Percentiles rank a stretch among this genome's conserved stretches.
phyloP scores from a whole-genome alignment of 2,113 vertebrate species.

The Oreochromis niloticus region DNA sequence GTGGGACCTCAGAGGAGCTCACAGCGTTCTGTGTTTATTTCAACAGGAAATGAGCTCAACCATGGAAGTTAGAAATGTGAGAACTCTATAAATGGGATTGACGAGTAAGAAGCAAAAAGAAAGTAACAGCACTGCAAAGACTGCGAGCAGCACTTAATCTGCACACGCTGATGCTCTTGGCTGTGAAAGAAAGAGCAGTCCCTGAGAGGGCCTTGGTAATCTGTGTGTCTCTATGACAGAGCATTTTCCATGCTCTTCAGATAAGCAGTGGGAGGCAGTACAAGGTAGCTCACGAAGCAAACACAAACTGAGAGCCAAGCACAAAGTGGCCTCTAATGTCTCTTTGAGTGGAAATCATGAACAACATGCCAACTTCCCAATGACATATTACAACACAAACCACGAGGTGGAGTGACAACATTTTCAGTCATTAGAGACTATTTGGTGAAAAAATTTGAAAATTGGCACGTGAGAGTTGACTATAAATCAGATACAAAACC shows the following conservation, averaged over 20 bases:
- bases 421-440: neutral
- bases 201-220: slow-evolving; percentile 30
- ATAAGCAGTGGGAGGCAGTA: slow-evolving; percentile 27
- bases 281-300: neutral
- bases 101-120: neutral
- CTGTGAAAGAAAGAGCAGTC: neutral
- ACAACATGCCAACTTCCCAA: neutral
- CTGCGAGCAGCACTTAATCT: neutral
- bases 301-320: neutral
- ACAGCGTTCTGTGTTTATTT: slow-evolving; percentile 4
- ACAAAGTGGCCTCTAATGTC: neutral
- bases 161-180: neutral
- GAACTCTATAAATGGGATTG: neutral
- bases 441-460: neutral
- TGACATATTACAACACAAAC: neutral
- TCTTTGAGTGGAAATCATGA: slow-evolving; percentile 20
- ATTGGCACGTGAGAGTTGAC: neutral
- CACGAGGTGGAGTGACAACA: slow-evolving; percentile 3
- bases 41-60: neutral
- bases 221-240: neutral
- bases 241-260: slow-evolving; percentile 34
- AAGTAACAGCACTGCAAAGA: neutral
- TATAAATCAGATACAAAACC: neutral
- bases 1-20: neutral
- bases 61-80: neutral